phyloP scores from a whole-genome alignment of 2,888 invertebrate species.

The Cheiracanthium punctorium region DNA sequence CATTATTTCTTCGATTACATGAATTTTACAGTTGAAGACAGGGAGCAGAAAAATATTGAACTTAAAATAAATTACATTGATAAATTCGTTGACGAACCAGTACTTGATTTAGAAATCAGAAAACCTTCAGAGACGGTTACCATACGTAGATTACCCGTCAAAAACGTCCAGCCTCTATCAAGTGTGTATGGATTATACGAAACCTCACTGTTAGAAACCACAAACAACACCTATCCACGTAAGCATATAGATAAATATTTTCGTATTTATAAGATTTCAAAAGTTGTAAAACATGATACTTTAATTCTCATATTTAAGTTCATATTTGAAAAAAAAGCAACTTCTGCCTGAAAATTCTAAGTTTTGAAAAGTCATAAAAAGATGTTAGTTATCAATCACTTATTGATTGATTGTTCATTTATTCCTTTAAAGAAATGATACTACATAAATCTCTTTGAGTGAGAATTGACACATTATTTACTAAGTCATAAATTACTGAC shows the following conservation, averaged over 20 bases:
- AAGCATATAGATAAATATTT: not conserved
- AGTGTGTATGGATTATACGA: conserved; percentile 24
- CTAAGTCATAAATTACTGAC: too few species aligned
- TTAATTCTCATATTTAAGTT: too few species aligned
- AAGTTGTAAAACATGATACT: too few species aligned
- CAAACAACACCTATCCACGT: conserved; percentile 61
- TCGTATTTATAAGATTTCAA: too few species aligned
- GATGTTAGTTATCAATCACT: too few species aligned
- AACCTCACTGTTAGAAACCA: not conserved
- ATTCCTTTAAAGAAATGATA: too few species aligned
- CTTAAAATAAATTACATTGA: conserved; percentile 21
- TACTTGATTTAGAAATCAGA: conserved; percentile 48
- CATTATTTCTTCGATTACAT: not conserved
- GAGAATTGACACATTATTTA: too few species aligned
- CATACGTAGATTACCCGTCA: conserved; percentile 24
- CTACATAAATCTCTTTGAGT: too few species aligned
- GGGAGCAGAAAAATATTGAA: not conserved
- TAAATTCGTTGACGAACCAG: conserved; percentile 55
- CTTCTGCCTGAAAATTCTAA: too few species aligned
- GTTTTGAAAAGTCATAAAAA: too few species aligned
- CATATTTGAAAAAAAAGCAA: too few species aligned
- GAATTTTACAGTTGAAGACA: not conserved
- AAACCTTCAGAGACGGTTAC: conserved; percentile 46
- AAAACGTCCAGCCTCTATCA: conserved; percentile 46
- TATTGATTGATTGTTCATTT: too few species aligned